Evolutionary conservation across 1,140 invertebrate species (phyloP).

Genomic region (Drosophila ironensis): DNA sequence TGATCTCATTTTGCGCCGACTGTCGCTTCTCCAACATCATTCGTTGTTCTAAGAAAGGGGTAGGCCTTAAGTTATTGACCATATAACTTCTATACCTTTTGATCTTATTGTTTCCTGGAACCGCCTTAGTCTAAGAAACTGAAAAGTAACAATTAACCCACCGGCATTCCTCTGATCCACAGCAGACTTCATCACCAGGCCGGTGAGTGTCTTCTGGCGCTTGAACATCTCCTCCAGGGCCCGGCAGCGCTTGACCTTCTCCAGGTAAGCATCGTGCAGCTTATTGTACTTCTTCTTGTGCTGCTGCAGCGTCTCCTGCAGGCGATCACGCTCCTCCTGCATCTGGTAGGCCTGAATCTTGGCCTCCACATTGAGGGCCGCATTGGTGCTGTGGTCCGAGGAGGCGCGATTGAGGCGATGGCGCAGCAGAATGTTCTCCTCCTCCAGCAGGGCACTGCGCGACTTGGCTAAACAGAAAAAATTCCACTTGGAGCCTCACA

Average conservation of each 20-base stretch:
- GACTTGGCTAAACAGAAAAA: constrained; percentile 45
- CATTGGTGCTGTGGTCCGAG: constrained; percentile 33
- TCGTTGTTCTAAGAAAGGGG: constrained; percentile 30
- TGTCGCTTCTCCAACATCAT: constrained; percentile 51
- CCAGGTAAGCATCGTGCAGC: constrained; percentile 65
- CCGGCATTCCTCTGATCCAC: constrained; percentile 56
- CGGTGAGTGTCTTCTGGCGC: constrained; percentile 68
- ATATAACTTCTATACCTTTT: neutral
- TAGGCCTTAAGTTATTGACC: neutral
- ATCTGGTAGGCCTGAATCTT: constrained; percentile 60
- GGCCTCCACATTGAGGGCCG: constrained; percentile 59
- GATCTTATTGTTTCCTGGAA: neutral
- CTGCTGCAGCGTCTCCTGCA: constrained; percentile 55
- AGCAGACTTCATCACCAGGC: constrained; percentile 74
- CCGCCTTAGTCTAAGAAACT: no score
- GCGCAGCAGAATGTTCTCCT: constrained; percentile 68
- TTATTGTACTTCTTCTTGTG: constrained; percentile 80
- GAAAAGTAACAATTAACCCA: neutral
- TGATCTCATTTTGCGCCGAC: constrained; percentile 38
- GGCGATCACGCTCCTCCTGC: constrained; percentile 65
- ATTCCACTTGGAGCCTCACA: neutral
- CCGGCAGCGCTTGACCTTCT: constrained; percentile 71
- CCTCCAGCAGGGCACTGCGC: constrained; percentile 48
- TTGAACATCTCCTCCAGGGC: constrained; percentile 72
- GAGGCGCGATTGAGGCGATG: constrained; percentile 54